A percentile compares a stretch with the other conserved stretches of the same genome.
Conservation (phyloP, 2,113 vertebrate genomes). For the Pipra filicauda region DNA sequence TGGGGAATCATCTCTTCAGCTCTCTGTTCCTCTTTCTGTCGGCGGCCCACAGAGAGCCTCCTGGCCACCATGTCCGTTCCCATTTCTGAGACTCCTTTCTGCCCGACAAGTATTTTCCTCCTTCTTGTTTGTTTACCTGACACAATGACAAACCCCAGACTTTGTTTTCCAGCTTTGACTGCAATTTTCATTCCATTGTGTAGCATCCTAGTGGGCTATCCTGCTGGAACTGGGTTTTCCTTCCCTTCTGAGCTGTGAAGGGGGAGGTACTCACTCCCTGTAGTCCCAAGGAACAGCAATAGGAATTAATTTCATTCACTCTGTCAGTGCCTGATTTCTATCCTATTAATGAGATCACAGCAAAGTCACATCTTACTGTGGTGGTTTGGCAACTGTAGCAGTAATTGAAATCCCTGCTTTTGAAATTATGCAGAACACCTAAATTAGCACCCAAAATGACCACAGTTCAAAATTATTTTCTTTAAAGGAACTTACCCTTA, state of each 20-base stretch:
- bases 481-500: neutral
- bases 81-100: neutral
- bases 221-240: neutral
- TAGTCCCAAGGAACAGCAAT: neutral
- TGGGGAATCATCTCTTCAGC: neutral
- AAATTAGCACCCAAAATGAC: neutral
- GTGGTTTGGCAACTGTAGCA: neutral
- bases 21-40: neutral
- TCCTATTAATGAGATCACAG: neutral
- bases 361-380: neutral
- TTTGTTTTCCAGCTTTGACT: neutral
- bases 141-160: neutral
- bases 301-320: neutral
- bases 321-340: neutral
- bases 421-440: neutral
- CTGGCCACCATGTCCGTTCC: accelerated
- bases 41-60: neutral
- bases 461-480: neutral
- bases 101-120: neutral
- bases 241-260: neutral
- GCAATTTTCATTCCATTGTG: neutral
- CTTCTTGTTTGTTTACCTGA: neutral
- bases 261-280: neutral
- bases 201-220: neutral
- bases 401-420: neutral